Evolutionary conservation across 2,888 invertebrate genomes (phyloP).

Genomic region (Coenonympha glycerion): DNA sequence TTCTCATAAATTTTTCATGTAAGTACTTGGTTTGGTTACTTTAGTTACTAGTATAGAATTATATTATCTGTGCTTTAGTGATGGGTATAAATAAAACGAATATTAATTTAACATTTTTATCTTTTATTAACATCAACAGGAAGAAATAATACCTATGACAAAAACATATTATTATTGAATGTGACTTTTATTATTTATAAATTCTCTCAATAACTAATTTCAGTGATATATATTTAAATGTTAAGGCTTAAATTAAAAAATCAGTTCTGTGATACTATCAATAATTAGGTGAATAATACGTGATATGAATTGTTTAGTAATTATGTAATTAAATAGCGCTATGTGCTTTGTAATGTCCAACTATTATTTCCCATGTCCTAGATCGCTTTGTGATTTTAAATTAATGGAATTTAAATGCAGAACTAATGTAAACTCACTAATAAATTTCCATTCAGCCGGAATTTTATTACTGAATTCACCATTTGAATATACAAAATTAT

Average conservation of each 20-base stretch:
- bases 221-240: constrained; percentile 33
- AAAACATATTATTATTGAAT: constrained; percentile 35
- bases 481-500: neutral
- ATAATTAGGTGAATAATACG: constrained; percentile 32
- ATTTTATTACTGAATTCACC: constrained; percentile 1
- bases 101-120: constrained; percentile 25
- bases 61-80: neutral
- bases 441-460: neutral
- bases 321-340: constrained; percentile 24
- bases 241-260: constrained; percentile 28
- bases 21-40: neutral
- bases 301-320: constrained; percentile 35
- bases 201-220: constrained; percentile 36
- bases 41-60: too few species aligned
- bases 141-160: constrained; percentile 38
- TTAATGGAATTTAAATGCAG: constrained; percentile 16
- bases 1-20: too few species aligned
- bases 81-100: constrained; percentile 10
- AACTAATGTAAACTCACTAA: neutral
- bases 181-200: constrained; percentile 36
- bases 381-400: constrained; percentile 7
- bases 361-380: constrained; percentile 11
- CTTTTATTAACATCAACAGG: constrained; percentile 42
- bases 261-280: constrained; percentile 30
- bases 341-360: constrained; percentile 15